Conservation (phyloP, 2,113 vertebrate species). For the Cisticola juncidis region DNA sequence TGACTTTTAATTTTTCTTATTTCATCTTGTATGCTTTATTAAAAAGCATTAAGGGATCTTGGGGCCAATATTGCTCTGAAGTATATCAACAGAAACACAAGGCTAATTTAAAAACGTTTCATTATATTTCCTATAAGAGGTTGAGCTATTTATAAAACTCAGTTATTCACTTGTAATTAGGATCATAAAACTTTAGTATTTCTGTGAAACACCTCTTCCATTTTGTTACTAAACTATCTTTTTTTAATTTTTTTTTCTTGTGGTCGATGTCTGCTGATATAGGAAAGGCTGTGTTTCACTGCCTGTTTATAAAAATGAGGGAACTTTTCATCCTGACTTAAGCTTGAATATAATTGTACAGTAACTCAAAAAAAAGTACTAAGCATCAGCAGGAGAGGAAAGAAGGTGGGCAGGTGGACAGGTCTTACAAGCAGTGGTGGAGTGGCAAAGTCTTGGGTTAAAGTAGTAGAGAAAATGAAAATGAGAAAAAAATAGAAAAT, state of each 20-base stretch:
- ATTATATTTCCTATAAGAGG: background rate
- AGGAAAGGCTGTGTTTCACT: background rate
- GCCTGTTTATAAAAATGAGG: background rate
- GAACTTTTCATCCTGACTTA: background rate
- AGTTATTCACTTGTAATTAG: background rate
- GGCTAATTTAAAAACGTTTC: background rate
- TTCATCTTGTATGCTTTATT: background rate
- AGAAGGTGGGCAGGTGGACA: background rate
- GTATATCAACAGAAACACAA: constrained; percentile 2
- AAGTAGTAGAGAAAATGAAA: background rate
- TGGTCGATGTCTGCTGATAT: background rate
- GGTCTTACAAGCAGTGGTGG: background rate
- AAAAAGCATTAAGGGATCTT: background rate
- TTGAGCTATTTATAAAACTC: background rate
- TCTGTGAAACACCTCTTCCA: background rate
- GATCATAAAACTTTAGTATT: background rate
- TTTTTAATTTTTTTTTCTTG: too few relatives aligned
- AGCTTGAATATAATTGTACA: background rate
- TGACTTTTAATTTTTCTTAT: background rate
- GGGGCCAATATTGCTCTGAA: background rate
- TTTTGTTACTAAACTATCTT: background rate
- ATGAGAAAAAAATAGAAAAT: background rate
- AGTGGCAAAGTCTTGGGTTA: background rate
- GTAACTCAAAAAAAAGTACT: background rate
- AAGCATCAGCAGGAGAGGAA: background rate